Conservation (phyloP, 2,888 invertebrate genomes). For the Xylocampa areola region DNA sequence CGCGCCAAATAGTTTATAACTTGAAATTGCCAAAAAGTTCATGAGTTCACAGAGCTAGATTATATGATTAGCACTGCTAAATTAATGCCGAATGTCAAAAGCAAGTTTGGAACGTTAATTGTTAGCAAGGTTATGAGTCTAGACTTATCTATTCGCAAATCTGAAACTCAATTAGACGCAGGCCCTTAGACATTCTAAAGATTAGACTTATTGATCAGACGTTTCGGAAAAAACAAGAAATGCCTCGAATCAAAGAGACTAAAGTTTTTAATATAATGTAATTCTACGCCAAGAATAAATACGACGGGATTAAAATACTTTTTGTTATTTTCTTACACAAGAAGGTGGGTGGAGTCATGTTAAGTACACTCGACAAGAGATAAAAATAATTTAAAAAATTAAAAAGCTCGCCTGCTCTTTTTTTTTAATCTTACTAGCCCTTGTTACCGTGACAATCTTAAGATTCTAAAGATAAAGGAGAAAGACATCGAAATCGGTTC, state of each 20-base stretch:
- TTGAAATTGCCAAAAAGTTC: constrained; percentile 20
- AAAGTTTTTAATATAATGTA: background rate
- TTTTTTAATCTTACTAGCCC: no score
- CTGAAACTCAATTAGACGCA: constrained; percentile 37
- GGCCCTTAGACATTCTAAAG: constrained; percentile 12
- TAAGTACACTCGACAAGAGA: no score
- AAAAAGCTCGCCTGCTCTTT: no score
- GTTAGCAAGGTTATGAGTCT: constrained; percentile 26
- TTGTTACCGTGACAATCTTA: no score
- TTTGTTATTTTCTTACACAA: no score
- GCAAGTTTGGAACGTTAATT: constrained; percentile 28
- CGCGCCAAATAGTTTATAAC: constrained; percentile 1
- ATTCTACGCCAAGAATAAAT: no score
- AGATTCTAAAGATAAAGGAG: no score
- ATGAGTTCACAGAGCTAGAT: constrained; percentile 13
- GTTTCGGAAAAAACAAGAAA: constrained; percentile 23
- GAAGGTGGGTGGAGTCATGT: no score
- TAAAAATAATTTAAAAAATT: no score
- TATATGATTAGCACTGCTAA: constrained; percentile 25
- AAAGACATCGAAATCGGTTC: no score
- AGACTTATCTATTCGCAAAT: constrained; percentile 31
- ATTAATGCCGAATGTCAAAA: constrained; percentile 28
- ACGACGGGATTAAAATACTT: no score
- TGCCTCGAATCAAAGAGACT: constrained; percentile 4
- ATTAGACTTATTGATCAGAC: constrained; percentile 25